Conservation (phyloP, 1,140 invertebrate genomes). For the Elysia chlorotica region DNA sequence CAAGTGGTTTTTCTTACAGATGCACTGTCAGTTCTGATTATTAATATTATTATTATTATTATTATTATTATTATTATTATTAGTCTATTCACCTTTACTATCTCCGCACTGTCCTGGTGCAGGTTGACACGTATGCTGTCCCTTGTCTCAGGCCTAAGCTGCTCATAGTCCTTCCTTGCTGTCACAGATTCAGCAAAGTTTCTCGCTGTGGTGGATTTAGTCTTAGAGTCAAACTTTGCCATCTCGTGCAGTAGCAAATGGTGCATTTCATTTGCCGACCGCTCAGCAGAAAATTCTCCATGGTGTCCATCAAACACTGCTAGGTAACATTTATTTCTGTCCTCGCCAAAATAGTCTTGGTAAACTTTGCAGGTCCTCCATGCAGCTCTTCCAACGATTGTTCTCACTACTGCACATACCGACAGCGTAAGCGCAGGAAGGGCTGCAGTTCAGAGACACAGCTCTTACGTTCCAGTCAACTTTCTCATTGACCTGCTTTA, state of each 20-base stretch:
- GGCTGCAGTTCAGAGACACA: conserved; percentile 46
- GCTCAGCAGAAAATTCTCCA: conserved; percentile 53
- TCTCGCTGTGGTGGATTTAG: conserved; percentile 35
- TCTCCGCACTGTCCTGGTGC: conserved; percentile 47
- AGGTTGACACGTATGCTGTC: conserved; percentile 39
- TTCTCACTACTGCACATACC: conserved; percentile 53
- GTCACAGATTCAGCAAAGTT: conserved; percentile 35
- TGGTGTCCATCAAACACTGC: conserved; percentile 59
- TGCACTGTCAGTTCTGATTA: no score
- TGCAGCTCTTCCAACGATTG: conserved; percentile 51
- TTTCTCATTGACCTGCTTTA: conserved; percentile 33
- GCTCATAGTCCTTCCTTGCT: conserved; percentile 44
- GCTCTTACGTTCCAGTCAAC: conserved; percentile 40
- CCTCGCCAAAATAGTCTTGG: conserved; percentile 58
- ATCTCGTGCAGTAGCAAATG: conserved; percentile 55
- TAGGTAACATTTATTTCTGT: conserved; percentile 55
- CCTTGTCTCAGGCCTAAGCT: conserved; percentile 43
- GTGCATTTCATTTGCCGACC: conserved; percentile 53
- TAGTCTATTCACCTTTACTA: conserved; percentile 37
- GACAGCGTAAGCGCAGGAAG: conserved; percentile 46
- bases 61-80: no score
- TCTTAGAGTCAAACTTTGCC: conserved; percentile 46
- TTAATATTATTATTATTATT: no score
- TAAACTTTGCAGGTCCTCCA: conserved; percentile 57
- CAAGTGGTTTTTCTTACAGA: no score